These are phyloP conservation scores for Lordiphosa collinella DNA, from an alignment of 1,140 invertebrate species.

Conservation along the genomic window DNA sequence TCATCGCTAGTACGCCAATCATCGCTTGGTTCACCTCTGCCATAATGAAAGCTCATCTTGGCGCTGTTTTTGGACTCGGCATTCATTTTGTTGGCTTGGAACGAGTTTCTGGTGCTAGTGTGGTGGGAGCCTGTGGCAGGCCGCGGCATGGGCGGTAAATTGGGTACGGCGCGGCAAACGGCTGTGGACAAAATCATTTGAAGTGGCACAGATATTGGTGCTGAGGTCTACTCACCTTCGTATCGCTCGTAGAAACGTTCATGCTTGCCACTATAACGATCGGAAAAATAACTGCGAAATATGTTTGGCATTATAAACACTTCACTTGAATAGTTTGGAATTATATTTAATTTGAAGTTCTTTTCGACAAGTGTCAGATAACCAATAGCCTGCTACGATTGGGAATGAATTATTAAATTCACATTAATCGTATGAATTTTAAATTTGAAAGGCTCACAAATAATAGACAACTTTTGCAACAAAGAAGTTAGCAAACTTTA, in stretches of 20 bases:
- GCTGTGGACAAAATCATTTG: constrained; percentile 3
- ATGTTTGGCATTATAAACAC: constrained; percentile 26
- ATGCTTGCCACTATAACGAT: constrained; percentile 35
- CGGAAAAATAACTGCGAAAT: constrained; percentile 37
- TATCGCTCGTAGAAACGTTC: constrained; percentile 22
- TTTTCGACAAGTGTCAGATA: not conserved
- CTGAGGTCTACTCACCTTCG: constrained; percentile 26
- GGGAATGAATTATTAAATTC: too few species aligned
- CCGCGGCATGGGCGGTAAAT: constrained; percentile 14
- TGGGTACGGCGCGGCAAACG: constrained; percentile 7
- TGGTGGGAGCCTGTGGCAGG: not conserved
- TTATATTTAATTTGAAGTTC: too few species aligned
- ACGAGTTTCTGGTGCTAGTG: not conserved
- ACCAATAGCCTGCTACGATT: too few species aligned
- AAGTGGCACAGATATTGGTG: not conserved
- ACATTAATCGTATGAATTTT: too few species aligned
- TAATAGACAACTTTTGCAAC: too few species aligned
- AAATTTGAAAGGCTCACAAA: too few species aligned
- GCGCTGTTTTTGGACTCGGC: not conserved
- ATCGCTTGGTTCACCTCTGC: constrained; percentile 4
- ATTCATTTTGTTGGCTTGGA: not conserved
- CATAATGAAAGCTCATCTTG: constrained; percentile 31
- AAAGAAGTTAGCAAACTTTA: too few species aligned
- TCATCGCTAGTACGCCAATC: constrained; percentile 51
- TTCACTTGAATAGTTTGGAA: too few species aligned